These are phyloP conservation scores for Cairina moschata DNA, from an alignment of 2,113 vertebrate species.

Conservation along the genomic window DNA sequence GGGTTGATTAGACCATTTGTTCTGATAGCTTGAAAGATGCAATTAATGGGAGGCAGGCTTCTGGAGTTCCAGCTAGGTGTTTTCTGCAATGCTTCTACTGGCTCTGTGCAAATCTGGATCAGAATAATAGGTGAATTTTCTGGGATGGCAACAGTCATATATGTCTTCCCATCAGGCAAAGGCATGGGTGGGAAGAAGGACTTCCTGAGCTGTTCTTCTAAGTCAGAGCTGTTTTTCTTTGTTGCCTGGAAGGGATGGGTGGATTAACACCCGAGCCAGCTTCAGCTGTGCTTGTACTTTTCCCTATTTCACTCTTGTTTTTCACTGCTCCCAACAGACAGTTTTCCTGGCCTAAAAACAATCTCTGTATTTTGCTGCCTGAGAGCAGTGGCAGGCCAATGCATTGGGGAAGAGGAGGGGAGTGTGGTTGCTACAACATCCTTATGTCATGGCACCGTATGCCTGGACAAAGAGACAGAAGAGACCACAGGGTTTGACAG, in stretches of 20 bases:
- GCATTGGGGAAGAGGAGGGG: not conserved
- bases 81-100: not conserved
- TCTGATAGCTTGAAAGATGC: too few relatives aligned
- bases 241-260: not conserved
- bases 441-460: not conserved
- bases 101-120: not conserved
- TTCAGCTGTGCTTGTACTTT: not conserved
- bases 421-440: not conserved
- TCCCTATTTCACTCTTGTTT: not conserved
- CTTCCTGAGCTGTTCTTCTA: not conserved
- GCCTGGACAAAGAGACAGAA: not conserved
- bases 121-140: not conserved
- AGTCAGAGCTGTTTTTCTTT: not conserved
- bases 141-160: not conserved
- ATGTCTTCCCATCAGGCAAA: not conserved
- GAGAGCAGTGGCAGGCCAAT: not conserved
- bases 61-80: not conserved
- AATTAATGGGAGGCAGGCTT: too few relatives aligned
- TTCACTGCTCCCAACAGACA: not conserved
- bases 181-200: not conserved
- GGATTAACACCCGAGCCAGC: not conserved
- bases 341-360: not conserved
- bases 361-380: not conserved
- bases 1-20: too few relatives aligned
- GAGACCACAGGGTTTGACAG: not conserved